Percentiles rank a stretch among this genome's conserved stretches.
Evolutionary conservation across 2,888 invertebrate species (phyloP).

Genomic region (Heliconius aoede): DNA sequence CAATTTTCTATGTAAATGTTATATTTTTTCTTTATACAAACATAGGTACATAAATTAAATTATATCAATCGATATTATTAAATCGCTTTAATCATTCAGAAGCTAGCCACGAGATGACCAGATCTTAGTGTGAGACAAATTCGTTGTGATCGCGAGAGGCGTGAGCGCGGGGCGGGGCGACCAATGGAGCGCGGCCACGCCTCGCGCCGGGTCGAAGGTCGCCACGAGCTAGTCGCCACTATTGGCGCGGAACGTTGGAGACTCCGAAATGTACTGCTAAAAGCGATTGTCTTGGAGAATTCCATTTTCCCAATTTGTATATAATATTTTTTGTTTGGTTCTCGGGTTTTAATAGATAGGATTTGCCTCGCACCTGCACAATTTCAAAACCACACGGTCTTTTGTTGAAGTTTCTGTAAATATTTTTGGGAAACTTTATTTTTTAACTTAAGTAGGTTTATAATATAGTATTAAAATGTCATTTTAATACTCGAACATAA

Average conservation of each 20-base stretch:
- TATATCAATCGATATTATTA: slow-evolving; percentile 43
- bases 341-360: not conserved
- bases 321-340: not conserved
- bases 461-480: too few species aligned
- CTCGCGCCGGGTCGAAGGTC: slow-evolving; percentile 73
- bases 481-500: too few species aligned
- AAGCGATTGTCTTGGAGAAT: not conserved
- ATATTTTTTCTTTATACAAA: not conserved
- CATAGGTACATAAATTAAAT: slow-evolving; percentile 1
- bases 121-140: slow-evolving; percentile 47
- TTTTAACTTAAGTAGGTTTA: not conserved
- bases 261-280: slow-evolving; percentile 23
- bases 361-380: not conserved
- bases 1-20: slow-evolving; percentile 3
- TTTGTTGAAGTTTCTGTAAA: not conserved
- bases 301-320: slow-evolving; percentile 9
- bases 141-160: slow-evolving; percentile 58
- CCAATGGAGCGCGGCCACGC: slow-evolving; percentile 80
- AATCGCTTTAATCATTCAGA: slow-evolving; percentile 45
- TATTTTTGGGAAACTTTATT: not conserved
- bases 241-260: slow-evolving; percentile 64
- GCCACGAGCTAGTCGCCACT: slow-evolving; percentile 56
- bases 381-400: not conserved
- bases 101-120: slow-evolving; percentile 41
- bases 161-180: slow-evolving; percentile 67